Base-by-base conservation (phyloP, 2,113 vertebrate species). In the Triplophysa tibetana region DNA sequence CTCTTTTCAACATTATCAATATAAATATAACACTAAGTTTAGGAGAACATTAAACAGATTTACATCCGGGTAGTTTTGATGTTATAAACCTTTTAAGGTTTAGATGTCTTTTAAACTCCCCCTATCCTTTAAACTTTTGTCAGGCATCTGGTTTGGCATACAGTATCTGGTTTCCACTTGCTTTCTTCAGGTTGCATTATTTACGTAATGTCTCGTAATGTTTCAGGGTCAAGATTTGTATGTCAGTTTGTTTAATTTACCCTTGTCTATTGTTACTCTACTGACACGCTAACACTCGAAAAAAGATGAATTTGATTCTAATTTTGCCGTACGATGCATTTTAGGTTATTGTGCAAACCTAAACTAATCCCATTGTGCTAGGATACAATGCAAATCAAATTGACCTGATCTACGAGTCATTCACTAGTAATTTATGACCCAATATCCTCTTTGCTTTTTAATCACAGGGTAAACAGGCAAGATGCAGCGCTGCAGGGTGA, bases 331-430 rank as follows among this genome's bases (percentile, higher is more conserved):
- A 45, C 13, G 4, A 43, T 67, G 12, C 14, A 21, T 68, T 68
- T 11, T 65, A 68, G 14, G 21, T 23, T 68, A 14, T 24, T 24
- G 19, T 24, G 29, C 54, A 38, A 16, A 16, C 33, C 54, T 74
- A 23, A 60, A 60, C n/a, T 0, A 43, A 43, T 29, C 1, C 29
- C 58, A n/a, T 48, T 61, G 70, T 61, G 16, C 68, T 19, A 54
- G 66, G 63, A 45, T 72, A 77, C 67, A 60, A 65, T 77, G 80
- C 74, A 26, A 7, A 79, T 65, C 13, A 74, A 84, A 89, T 88
- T 87, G 87, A 88, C 75, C 68, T 77, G 67, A 52, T 87, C 83
- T 83, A 13, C 48, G 45, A 48, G 24, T 78, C 50, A 81, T 70
- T 74, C 16, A 29, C 62, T 58, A 72, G 56, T 77, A 58, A 80